These are phyloP conservation scores for Chaitophorus viminalis DNA, from an alignment of 2,888 invertebrate species.

Conservation along the genomic window DNA sequence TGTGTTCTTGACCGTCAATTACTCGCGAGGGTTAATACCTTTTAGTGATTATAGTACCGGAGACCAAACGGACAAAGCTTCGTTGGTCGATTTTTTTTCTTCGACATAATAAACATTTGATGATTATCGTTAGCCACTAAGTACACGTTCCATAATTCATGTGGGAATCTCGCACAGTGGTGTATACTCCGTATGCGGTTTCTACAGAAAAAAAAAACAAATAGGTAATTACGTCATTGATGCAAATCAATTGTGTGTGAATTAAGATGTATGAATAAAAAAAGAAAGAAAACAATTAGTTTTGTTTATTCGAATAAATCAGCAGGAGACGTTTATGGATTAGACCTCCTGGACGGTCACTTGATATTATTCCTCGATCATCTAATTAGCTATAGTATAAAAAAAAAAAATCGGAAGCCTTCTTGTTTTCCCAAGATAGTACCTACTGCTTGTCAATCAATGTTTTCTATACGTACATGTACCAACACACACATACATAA, in stretches of 20 bases:
- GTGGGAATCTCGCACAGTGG: constrained; percentile 9
- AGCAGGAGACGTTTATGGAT: constrained; percentile 21
- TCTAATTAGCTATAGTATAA: constrained; percentile 4
- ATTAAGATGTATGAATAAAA: background rate
- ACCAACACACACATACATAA: no score
- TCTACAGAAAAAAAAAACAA: constrained; percentile 22
- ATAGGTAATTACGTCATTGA: background rate
- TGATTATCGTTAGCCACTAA: background rate
- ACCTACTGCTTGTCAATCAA: constrained; percentile 11
- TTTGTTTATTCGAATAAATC: background rate
- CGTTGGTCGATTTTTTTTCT: background rate
- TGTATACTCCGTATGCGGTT: background rate
- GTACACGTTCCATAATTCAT: background rate
- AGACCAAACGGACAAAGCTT: background rate
- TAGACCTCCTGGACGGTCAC: constrained; percentile 16
- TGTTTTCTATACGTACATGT: background rate
- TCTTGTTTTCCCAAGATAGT: background rate
- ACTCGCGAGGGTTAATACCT: background rate
- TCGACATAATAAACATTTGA: background rate
- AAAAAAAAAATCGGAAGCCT: constrained; percentile 7
- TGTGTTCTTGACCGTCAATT: background rate
- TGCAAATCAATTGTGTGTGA: background rate
- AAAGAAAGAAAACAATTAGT: background rate
- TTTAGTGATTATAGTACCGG: background rate
- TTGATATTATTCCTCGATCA: background rate